These are phyloP conservation scores for Channallabes apus DNA, from an alignment of 2,797 vertebrate genomes.

Conservation along the genomic window DNA sequence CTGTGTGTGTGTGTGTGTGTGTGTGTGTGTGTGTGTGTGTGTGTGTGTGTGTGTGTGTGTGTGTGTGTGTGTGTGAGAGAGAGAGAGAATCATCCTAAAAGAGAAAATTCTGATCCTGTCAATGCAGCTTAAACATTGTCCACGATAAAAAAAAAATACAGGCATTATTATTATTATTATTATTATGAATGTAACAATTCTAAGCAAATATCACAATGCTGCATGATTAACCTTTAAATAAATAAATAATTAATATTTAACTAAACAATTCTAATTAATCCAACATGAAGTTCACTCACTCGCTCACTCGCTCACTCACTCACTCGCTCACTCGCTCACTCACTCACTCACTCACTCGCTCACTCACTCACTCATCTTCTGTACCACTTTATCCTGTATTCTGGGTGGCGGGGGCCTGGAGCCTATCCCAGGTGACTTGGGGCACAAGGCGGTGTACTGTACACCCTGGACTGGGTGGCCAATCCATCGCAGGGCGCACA, in stretches of 20 bases:
- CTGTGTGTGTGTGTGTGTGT: constrained; percentile 6
- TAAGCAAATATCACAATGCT: background rate
- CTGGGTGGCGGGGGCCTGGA: too few relatives aligned
- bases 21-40: constrained; percentile 21
- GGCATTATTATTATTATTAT: background rate
- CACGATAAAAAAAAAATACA: too few relatives aligned
- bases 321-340: too few relatives aligned
- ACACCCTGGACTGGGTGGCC: too few relatives aligned
- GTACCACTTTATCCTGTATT: too few relatives aligned
- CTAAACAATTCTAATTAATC: background rate
- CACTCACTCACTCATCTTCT: too few relatives aligned
- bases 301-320: too few relatives aligned
- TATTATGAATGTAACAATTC: background rate
- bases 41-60: background rate
- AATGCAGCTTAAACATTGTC: background rate
- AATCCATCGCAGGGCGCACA: too few relatives aligned
- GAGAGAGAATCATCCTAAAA: background rate
- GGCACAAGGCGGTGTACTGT: too few relatives aligned
- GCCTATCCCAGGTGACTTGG: too few relatives aligned
- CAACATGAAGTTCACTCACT: background rate
- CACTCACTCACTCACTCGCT: too few relatives aligned
- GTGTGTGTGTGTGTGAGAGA: too few relatives aligned
- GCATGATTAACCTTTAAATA: background rate
- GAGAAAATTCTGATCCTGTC: background rate
- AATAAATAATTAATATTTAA: background rate